Evolutionary conservation across 2,113 vertebrate species (phyloP), one percentile per base, ranked within the genome.

Genomic region (Todiramphus chloris): DNA sequence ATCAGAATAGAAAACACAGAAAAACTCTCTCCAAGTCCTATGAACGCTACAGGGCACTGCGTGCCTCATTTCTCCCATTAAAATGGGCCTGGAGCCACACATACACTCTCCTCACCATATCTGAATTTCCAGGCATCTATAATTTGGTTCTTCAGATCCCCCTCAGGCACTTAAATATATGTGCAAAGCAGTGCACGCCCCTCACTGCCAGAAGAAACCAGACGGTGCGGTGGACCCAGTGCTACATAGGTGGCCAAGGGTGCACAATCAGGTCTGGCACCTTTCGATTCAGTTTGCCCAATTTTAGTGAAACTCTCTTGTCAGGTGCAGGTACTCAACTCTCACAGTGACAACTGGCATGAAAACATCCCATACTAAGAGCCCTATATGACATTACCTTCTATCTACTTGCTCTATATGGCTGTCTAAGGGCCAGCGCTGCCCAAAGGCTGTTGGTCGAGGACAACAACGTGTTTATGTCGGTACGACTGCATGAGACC

Each of bases 61-160:
- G 12, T 48, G 37, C 20, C 55, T 74, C 30, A 58, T 58, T 79
- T 73, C 48, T 82, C 66, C 51, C 58, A 75, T 39, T 39, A 84
- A 94, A 89, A 75, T 3, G 13, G 28, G 35, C 66, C 43, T 48
- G 39, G 50, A 90, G 75, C 50, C 59, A 86, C 2, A 2, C 9
- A 3, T 21, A 48, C 11, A 58, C 19, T 60, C 35, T 70, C 73
- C 27, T 93, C 67, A 76, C 55, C 15, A 1, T 16, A 80, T 77
- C 64, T 83, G 37, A 75, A 89, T 72, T 96, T 78, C 41, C 60
- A 93, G 64, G 64, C 74, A 74, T 56, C 53, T 60, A 87, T 83
- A 92, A 64, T 30, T 35, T 31, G 30, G 13, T 74, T 82, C 69
- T 51, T 63, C 46, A 87, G 37, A 79, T 33, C 68, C 30, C 28